Base-by-base conservation (phyloP, 1,140 invertebrate species). In the Asobara japonica region DNA sequence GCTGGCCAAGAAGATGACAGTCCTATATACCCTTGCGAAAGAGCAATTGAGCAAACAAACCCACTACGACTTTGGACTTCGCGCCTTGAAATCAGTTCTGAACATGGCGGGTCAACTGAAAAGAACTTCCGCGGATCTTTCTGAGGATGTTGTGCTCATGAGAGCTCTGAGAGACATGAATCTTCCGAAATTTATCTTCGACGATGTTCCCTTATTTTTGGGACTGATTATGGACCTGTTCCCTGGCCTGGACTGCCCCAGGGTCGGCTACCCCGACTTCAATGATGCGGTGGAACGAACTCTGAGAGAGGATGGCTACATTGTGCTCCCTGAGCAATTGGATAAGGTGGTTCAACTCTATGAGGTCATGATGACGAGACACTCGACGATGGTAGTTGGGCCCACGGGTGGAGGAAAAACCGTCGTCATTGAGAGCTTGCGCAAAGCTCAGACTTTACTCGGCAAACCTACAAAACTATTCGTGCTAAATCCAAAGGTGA, bases 1-100 rank as follows among this genome's bases (percentile, higher is more conserved):
- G 10, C 82, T 97, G 36, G 95, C 96, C 0, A 97, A 97, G 82
- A 98, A 98, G 80, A 96, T 97, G 94, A 95, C 95, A 0, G 93
- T 96, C 3, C 82, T 97, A 4, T 97, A 97, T 83, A 93, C 93
- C 79, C 84, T 97, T 56, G 93, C 94, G 0, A 89, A 90, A 56
- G 94, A 96, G 78, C 95, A 97, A 81, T 87, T 98, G 33, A 97
- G 95, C 5, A 96, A 96, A 84, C 96, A 97, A 82, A 93, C 92
- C 33, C 96, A 98, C 84, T 98, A 98, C 83, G 96, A 98, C 81
- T 98, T 96, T 91, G 95, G 96, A n/a, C 83, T 97, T 65, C 88
- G 96, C 69, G 95, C 95, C 7, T 83, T 97, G 1, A 97, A 95
- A 78, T 94, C 95, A 0, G 95, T 97, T 4, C 86, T 97, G 3